Base-by-base conservation (phyloP, 2,797 vertebrate genomes). In the Gymnodraco acuticeps region DNA sequence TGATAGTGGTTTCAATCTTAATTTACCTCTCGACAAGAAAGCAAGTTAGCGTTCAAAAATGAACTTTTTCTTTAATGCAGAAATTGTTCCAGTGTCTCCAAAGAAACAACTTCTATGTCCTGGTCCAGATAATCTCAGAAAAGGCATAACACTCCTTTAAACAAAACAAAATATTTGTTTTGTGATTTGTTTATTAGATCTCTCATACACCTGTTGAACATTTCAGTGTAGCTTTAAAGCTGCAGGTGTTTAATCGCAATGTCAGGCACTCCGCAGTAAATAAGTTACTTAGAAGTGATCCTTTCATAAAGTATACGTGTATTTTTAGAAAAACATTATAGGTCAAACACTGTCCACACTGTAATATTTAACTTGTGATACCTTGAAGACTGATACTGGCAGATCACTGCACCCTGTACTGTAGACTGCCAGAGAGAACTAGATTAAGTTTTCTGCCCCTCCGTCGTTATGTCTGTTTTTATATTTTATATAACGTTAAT, bases 401-500 rank as follows among this genome's bases (percentile, higher is more conserved):
- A 41, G 23, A 2, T 52, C 3, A 5, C 17, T 17, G 64, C 11
- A 8, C 2, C 64, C 41, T 45, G 20, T 16, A 51, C 62, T 31
- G 41, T 9, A 1, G 33, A 1, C 15, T 16, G 20, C 7, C 41
- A 2, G 7, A 4, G 10, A 10, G 4, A 0, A 4, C 1, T 8
- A 19, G 66, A 56, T 50, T 12, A 45, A 19, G 13, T 54, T n/a
- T 41, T 73, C 17, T 63, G 16, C 12, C 16, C 8, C 67, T 45
- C 5, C 54, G 20, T 27, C 27, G 4, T 27, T 27, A 27, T 52
- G 3, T 46, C 51, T 64, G 10, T 79, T 56, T 81, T 72, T 67
- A 48, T 78, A 45, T 84, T 84, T 84, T 77, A 62, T 77, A 62
- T 61, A 9, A 47, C 4, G 17, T 78, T 74, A 52, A 58, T 75